Base-by-base conservation (phyloP, 2,797 vertebrate species). In the Poecilia gillii region DNA sequence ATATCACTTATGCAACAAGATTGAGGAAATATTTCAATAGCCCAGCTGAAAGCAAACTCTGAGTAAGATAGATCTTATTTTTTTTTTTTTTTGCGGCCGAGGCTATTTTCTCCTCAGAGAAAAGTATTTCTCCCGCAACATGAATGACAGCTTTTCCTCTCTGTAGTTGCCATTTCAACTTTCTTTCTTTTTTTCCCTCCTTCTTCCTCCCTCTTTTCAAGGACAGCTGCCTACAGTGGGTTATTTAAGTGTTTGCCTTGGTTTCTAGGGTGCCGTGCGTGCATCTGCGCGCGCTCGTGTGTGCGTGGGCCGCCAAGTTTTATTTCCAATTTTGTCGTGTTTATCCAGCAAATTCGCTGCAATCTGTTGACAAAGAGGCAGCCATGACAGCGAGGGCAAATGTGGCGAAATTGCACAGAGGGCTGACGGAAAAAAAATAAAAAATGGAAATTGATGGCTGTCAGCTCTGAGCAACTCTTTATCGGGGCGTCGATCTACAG, bases 281-380 rank as follows among this genome's bases (percentile, higher is more conserved):
- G 73, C 36, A 53, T 78, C 75, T 57, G 66, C 77, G 80, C 57
- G 28, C 20, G 8, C 51, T 18, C 41, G 79, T 62, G n/a, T 81
- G 82, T 81, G 75, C 74, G 76, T 59, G 72, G 73, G 53, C 89
- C 88, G 93, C 90, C 88, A 91, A 92, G 84, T 91, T 93, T 92
- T 88, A 92, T 93, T 94, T 94, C 89, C 90, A 92, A 92, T 94
- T 93, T 93, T 89, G 74, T 83, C 55, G 76, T 90, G 91, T 95
- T 93, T 94, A 93, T 91, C 92, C 88, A 74, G 82, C 85, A 92
- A 88, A 90, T 92, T 92, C 86, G 84, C 86, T 78, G 86, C 92
- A 93, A 93, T 93, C 89, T 93, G 93, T 92, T 90, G 92, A 92
- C 91, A 93, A 90, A 92, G 83, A 92, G 82, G 80, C 80, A 82